Percentiles rank a stretch among this genome's conserved stretches.
These are phyloP conservation scores for Anguilla japonica DNA, from an alignment of 2,113 vertebrate genomes.

Conservation along the genomic window DNA sequence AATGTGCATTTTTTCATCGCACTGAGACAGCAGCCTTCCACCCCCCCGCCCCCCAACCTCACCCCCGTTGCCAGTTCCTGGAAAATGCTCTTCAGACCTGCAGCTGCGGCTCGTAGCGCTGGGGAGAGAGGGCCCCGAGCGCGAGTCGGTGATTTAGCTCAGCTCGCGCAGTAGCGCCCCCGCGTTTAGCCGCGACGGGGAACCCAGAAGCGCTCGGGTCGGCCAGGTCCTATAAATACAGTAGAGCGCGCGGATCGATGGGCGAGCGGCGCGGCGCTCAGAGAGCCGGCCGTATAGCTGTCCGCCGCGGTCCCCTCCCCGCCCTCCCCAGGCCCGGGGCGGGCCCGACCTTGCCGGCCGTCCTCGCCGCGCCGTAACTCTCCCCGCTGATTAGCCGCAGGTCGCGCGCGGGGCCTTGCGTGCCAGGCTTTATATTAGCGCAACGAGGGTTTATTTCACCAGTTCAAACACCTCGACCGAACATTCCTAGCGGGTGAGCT, in stretches of 20 bases:
- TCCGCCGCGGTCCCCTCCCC: not conserved
- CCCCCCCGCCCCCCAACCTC: not conserved
- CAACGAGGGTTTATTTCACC: not conserved
- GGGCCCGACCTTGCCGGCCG: not conserved
- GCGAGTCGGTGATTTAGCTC: not conserved
- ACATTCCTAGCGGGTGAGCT: not conserved
- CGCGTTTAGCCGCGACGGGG: not conserved
- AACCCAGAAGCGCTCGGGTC: not conserved
- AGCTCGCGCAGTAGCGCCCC: not conserved
- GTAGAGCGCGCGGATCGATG: not conserved
- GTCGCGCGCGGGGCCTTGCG: not conserved
- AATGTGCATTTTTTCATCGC: not conserved
- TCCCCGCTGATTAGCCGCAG: not conserved
- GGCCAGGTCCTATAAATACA: slow-evolving; percentile 5
- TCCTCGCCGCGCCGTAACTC: not conserved
- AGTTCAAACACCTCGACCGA: not conserved
- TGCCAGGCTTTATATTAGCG: not conserved
- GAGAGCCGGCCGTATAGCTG: not conserved
- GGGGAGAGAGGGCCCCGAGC: not conserved
- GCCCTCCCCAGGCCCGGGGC: not conserved
- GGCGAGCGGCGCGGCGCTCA: not conserved
- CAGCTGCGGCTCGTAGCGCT: not conserved
- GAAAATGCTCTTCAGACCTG: not conserved
- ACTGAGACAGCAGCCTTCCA: not conserved
- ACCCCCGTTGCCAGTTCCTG: not conserved